Conservation (phyloP, 2,888 invertebrate genomes). For the Tuta absoluta region DNA sequence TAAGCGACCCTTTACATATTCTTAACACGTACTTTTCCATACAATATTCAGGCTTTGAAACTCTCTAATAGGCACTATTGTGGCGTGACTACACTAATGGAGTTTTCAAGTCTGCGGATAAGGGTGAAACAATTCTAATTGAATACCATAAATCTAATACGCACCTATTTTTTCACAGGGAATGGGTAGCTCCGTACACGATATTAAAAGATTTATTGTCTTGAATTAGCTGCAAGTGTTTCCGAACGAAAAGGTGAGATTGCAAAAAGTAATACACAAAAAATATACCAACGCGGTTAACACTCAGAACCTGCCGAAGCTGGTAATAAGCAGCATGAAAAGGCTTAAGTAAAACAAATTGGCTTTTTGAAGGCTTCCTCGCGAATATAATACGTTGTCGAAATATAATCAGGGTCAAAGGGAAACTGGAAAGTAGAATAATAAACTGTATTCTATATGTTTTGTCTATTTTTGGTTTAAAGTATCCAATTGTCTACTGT, state of each 20-base stretch:
- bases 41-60: conserved; percentile 6
- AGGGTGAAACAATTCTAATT: conserved; percentile 15
- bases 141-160: conserved; percentile 26
- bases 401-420: not conserved
- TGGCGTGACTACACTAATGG: conserved; percentile 18
- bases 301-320: not conserved
- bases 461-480: not conserved
- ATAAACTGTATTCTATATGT: not conserved
- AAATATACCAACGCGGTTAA: not conserved
- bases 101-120: conserved; percentile 21
- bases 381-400: not conserved
- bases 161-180: conserved; percentile 23
- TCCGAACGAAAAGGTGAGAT: conserved; percentile 9
- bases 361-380: not conserved
- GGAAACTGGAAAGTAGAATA: not conserved
- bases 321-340: conserved; percentile 3
- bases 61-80: conserved; percentile 2
- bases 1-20: not conserved
- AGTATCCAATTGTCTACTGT: not conserved
- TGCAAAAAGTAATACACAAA: not conserved
- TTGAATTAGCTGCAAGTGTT: conserved; percentile 19
- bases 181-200: conserved; percentile 12
- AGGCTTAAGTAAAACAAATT: conserved; percentile 3
- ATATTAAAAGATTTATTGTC: conserved; percentile 25
- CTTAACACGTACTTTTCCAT: not conserved